phyloP scores from a whole-genome alignment of 2,888 invertebrate genomes.

The Aporophyla lueneburgensis region DNA sequence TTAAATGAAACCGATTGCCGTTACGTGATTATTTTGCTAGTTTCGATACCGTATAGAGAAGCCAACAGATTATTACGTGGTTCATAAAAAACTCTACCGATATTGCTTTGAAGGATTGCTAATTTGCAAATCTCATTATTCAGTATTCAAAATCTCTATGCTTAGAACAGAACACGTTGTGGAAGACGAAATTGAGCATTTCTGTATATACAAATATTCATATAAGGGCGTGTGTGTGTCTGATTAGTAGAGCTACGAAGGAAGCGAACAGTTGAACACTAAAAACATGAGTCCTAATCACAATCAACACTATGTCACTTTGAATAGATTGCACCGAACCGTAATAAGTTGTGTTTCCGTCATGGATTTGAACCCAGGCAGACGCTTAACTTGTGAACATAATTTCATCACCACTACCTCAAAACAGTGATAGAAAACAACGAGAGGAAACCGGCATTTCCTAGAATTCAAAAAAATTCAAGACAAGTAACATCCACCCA shows the following conservation, averaged over 20 bases:
- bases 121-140: not conserved
- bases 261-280: not conserved
- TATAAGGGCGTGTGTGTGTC: not conserved
- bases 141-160: not conserved
- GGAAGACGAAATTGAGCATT: not conserved
- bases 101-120: no score
- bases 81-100: not conserved
- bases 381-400: no score
- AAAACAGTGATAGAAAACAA: no score
- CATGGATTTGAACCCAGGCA: no score
- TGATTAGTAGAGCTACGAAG: not conserved
- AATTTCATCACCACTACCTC: no score
- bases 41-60: constrained; percentile 5
- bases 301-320: not conserved
- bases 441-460: no score
- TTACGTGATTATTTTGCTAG: constrained; percentile 30
- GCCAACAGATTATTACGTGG: not conserved
- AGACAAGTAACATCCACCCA: no score
- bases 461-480: no score
- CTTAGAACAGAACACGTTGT: not conserved
- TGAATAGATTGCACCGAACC: not conserved
- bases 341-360: no score
- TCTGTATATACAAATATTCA: no score
- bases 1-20: constrained; percentile 41
- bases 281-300: not conserved